Conservation (phyloP, 2,888 invertebrate species). For the Salticus scenicus region DNA sequence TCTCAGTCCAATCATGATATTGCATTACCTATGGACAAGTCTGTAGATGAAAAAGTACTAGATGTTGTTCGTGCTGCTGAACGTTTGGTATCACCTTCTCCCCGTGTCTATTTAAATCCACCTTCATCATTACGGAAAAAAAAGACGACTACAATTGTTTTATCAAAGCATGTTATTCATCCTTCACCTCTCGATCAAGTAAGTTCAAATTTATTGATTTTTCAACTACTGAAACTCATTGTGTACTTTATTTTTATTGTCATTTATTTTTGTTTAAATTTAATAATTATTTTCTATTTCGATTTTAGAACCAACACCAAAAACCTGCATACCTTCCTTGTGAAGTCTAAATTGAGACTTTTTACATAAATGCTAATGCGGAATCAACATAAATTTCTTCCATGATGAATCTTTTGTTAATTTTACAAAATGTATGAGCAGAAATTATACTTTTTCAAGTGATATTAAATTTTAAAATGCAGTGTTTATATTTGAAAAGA, state of each 20-base stretch:
- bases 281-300: conserved; percentile 7
- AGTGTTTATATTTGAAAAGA: background rate
- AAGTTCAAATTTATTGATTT: background rate
- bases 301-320: conserved; percentile 29
- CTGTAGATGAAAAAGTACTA: conserved; percentile 80
- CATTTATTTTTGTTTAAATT: background rate
- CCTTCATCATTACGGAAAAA: conserved; percentile 79
- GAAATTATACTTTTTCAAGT: too few species aligned
- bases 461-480: background rate
- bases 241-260: background rate
- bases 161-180: conserved; percentile 85
- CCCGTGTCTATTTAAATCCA: conserved; percentile 74
- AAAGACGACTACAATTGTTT: conserved; percentile 93
- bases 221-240: background rate
- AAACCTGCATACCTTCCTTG: conserved; percentile 54
- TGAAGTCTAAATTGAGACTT: conserved; percentile 48
- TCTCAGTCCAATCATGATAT: conserved; percentile 41
- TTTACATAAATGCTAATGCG: too few species aligned
- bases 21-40: conserved; percentile 40
- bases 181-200: conserved; percentile 48
- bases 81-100: conserved; percentile 80
- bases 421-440: background rate
- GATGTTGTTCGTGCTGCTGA: conserved; percentile 93
- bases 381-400: too few species aligned
- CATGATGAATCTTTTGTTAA: too few species aligned